These are phyloP conservation scores for Chelidonichthys spinosus DNA, from an alignment of 2,797 vertebrate genomes.

Conservation along the genomic window DNA sequence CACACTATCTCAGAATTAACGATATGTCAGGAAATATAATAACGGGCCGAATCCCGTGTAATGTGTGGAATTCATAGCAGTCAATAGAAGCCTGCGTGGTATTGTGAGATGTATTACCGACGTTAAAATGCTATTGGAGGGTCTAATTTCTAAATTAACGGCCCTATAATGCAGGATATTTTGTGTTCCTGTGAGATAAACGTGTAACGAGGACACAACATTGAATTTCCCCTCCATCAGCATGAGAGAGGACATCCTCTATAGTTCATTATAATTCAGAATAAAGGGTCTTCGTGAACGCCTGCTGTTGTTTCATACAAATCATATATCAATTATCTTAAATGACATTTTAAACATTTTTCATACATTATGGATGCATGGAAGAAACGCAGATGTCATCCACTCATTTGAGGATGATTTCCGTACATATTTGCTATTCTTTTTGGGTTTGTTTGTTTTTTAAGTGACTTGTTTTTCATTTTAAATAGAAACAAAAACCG, in stretches of 20 bases:
- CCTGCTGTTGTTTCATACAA: background rate
- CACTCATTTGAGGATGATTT: background rate
- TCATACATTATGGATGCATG: background rate
- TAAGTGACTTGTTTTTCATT: conserved; percentile 36
- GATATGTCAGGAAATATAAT: conserved; percentile 46
- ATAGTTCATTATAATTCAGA: conserved; percentile 11
- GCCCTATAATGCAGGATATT: background rate
- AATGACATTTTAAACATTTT: background rate
- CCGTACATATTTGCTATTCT: background rate
- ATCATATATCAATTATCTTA: background rate
- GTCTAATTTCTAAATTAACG: conserved; percentile 41
- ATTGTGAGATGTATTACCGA: conserved; percentile 39
- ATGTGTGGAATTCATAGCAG: conserved; percentile 37
- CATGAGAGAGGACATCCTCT: conserved; percentile 15
- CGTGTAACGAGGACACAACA: conserved; percentile 37
- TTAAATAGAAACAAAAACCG: conserved; percentile 3
- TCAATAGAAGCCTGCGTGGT: conserved; percentile 34
- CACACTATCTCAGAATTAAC: conserved; percentile 52
- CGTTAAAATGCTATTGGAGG: conserved; percentile 53
- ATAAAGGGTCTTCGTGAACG: conserved; percentile 1
- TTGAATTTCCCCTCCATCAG: conserved; percentile 39
- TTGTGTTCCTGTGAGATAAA: conserved; percentile 31
- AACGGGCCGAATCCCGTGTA: conserved; percentile 30
- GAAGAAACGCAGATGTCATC: background rate
- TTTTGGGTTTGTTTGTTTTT: conserved; percentile 16